These are phyloP conservation scores for Synergus umbraculus DNA, from an alignment of 2,888 invertebrate genomes.

Conservation along the genomic window DNA sequence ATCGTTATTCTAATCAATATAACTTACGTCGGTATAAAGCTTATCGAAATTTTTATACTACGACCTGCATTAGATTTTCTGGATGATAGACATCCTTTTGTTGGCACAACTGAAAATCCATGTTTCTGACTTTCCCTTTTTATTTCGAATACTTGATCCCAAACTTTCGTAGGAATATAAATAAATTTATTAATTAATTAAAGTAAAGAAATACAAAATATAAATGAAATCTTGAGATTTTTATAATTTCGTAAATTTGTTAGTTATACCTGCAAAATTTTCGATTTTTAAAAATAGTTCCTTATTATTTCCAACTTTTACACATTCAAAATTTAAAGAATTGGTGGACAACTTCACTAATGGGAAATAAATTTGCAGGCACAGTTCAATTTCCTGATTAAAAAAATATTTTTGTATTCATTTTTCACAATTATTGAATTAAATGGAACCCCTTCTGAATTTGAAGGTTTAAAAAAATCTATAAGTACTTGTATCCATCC, in stretches of 20 bases:
- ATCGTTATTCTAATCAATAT: background rate
- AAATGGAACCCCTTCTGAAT: no score
- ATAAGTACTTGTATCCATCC: slow-evolving; percentile 4
- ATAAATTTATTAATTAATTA: background rate
- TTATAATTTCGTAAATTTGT: no score
- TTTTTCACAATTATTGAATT: no score
- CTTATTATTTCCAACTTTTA: background rate
- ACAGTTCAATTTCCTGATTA: slow-evolving; percentile 17
- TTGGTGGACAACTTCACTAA: background rate
- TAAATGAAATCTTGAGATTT: background rate
- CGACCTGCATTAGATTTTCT: background rate
- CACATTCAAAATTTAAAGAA: background rate
- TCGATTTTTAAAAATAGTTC: slow-evolving; percentile 5
- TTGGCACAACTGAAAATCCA: background rate
- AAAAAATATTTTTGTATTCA: background rate
- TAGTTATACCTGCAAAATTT: slow-evolving; percentile 27
- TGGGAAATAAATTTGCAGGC: slow-evolving; percentile 14
- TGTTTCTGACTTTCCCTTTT: slow-evolving; percentile 2
- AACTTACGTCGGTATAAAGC: slow-evolving; percentile 9
- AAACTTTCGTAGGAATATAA: slow-evolving; percentile 3
- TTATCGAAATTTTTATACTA: background rate
- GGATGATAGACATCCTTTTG: slow-evolving; percentile 10
- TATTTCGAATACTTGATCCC: slow-evolving; percentile 35
- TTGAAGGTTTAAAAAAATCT: no score
- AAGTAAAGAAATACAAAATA: background rate